A percentile compares a stretch with the other conserved stretches of the same genome.
Evolutionary conservation across 2,888 invertebrate genomes (phyloP).

Genomic region (Drosophila colorata): DNA sequence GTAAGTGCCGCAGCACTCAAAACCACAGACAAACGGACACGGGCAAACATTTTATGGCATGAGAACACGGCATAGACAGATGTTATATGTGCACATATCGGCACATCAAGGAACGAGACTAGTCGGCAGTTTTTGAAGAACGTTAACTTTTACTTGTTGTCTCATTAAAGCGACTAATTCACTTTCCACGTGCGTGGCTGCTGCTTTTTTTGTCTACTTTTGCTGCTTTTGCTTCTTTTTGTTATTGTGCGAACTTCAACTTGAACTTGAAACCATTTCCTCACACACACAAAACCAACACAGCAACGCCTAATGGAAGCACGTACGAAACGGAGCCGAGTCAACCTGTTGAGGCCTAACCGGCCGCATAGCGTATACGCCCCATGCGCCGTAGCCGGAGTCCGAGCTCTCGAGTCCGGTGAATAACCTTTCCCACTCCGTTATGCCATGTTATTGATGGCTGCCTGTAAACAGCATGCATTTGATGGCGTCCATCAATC

Average conservation of each 20-base stretch:
- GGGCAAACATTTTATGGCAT: slow-evolving; percentile 54
- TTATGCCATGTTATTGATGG: slow-evolving; percentile 31
- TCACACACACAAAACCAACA: slow-evolving; percentile 25
- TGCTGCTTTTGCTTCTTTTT: no score
- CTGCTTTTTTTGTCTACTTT: slow-evolving; percentile 17
- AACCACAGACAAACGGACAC: slow-evolving; percentile 38
- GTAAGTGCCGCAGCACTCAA: slow-evolving; percentile 49
- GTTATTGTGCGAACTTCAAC: slow-evolving; percentile 57
- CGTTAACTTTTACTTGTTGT: slow-evolving; percentile 52
- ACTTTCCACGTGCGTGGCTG: slow-evolving; percentile 46
- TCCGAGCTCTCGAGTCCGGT: slow-evolving; percentile 21
- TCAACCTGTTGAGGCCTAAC: slow-evolving; percentile 58
- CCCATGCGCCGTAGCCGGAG: slow-evolving; percentile 22
- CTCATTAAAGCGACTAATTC: slow-evolving; percentile 40
- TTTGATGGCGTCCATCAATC: slow-evolving; percentile 52
- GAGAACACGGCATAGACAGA: slow-evolving; percentile 49
- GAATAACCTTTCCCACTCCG: slow-evolving; percentile 41
- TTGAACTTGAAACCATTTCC: slow-evolving; percentile 76
- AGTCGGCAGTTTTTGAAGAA: slow-evolving; percentile 29
- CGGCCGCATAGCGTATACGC: slow-evolving; percentile 52
- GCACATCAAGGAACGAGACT: slow-evolving; percentile 30
- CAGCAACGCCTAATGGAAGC: slow-evolving; percentile 34
- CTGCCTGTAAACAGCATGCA: slow-evolving; percentile 21
- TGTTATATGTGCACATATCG: slow-evolving; percentile 25
- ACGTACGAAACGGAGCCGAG: slow-evolving; percentile 41